These are phyloP conservation scores for Motacilla tschutschensis DNA, from an alignment of 2,113 vertebrate species.

Conservation along the genomic window DNA sequence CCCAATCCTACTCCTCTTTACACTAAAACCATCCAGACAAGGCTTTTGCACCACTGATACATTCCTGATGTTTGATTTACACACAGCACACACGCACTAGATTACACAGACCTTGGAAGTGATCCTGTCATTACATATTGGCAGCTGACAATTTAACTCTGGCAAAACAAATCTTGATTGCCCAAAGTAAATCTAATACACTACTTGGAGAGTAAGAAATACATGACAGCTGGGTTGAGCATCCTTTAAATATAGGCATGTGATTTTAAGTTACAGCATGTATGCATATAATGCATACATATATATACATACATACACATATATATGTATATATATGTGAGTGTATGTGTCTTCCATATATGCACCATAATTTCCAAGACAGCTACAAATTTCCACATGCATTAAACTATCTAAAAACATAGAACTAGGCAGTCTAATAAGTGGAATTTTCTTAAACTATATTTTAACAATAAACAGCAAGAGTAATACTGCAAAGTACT, in stretches of 20 bases:
- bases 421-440: conserved; percentile 84
- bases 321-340: conserved; percentile 45
- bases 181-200: conserved; percentile 67
- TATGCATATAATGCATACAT: conserved; percentile 36
- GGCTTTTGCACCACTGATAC: conserved; percentile 79
- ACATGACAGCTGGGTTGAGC: conserved; percentile 44
- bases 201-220: conserved; percentile 63
- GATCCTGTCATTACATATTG: conserved; percentile 46
- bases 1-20: background rate
- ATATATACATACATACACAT: background rate
- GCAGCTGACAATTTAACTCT: conserved; percentile 57
- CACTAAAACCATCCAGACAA: conserved; percentile 87
- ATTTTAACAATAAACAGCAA: conserved; percentile 91
- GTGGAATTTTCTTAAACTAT: conserved; percentile 95
- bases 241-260: conserved; percentile 68
- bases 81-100: conserved; percentile 52
- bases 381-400: conserved; percentile 79
- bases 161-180: conserved; percentile 67
- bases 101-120: conserved; percentile 54
- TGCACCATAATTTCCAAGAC: conserved; percentile 73
- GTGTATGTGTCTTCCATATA: conserved; percentile 73
- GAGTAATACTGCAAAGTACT: conserved; percentile 95
- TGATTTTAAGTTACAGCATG: conserved; percentile 70
- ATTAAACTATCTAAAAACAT: conserved; percentile 84
- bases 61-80: conserved; percentile 54